These are phyloP conservation scores for Turritopsis rubra DNA, from an alignment of 30 jellyfish, hydroid and myxozoan genomes.

Conservation along the genomic window DNA sequence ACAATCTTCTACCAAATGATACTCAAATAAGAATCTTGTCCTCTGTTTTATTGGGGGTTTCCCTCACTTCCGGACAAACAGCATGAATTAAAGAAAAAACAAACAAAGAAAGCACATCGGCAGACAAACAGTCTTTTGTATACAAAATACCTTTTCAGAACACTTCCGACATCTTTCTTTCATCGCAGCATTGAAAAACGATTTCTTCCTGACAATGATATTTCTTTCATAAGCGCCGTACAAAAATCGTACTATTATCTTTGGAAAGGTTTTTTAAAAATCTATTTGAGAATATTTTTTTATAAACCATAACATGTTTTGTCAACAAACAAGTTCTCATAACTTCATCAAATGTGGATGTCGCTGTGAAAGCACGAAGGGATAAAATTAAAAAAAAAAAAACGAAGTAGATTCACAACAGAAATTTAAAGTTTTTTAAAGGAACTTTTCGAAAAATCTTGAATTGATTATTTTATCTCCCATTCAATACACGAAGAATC, in stretches of 20 bases:
- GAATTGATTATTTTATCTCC: neutral
- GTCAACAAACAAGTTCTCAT: neutral
- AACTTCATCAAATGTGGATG: neutral
- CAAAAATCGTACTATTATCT: neutral
- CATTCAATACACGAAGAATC: neutral
- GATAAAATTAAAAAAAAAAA: too few relatives aligned
- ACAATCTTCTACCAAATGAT: too few relatives aligned
- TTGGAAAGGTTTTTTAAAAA: neutral
- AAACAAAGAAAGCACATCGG: neutral
- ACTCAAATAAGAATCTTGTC: too few relatives aligned
- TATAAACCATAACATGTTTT: neutral
- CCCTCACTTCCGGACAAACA: neutral
- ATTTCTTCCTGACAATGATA: too few relatives aligned
- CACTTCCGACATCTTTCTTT: neutral
- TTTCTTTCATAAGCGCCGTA: neutral
- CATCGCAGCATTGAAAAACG: neutral
- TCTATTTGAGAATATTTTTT: neutral
- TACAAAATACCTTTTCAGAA: neutral
- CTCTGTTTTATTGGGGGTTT: too few relatives aligned
- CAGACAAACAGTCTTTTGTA: neutral
- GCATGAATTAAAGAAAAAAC: neutral
- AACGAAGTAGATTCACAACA: neutral
- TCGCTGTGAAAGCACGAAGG: too few relatives aligned
- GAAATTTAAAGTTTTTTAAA: neutral
- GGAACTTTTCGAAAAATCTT: too few relatives aligned